phyloP scores from a whole-genome alignment of 2,113 vertebrate genomes.

The Myxocyprinus asiaticus region DNA sequence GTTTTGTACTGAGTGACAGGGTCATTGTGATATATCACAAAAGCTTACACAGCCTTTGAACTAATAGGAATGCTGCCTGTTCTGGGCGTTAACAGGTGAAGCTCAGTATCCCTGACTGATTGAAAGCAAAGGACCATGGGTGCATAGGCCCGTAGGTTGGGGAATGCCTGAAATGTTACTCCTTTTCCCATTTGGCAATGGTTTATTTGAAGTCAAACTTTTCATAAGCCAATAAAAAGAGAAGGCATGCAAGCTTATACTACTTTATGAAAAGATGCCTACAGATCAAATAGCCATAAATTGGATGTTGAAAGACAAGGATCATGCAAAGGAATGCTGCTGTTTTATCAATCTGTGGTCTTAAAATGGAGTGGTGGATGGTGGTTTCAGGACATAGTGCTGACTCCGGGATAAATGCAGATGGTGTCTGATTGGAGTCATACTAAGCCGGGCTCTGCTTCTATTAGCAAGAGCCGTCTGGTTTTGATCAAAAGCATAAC shows the following conservation, averaged over 20 bases:
- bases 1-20: background rate
- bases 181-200: slow-evolving; percentile 3
- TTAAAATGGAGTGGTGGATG: slow-evolving; percentile 40
- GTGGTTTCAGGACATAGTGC: slow-evolving; percentile 28
- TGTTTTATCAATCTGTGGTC: slow-evolving; percentile 50
- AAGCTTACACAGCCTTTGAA: slow-evolving; percentile 16
- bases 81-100: background rate
- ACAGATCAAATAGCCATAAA: slow-evolving; percentile 32
- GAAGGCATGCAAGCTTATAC: slow-evolving; percentile 21
- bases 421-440: slow-evolving; percentile 38
- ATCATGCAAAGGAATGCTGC: slow-evolving; percentile 20
- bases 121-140: background rate
- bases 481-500: slow-evolving; percentile 49
- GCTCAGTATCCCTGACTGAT: background rate
- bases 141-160: slow-evolving; percentile 3
- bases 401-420: slow-evolving; percentile 39
- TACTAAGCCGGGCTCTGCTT: slow-evolving; percentile 9
- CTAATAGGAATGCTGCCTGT: background rate
- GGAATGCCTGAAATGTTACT: slow-evolving; percentile 46
- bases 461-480: slow-evolving; percentile 49
- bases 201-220: slow-evolving; percentile 37
- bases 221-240: slow-evolving; percentile 35
- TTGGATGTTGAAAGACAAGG: slow-evolving; percentile 33
- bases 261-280: slow-evolving; percentile 28
- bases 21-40: background rate